phyloP scores from a whole-genome alignment of 2,888 invertebrate species.

The Clunio marinus region DNA sequence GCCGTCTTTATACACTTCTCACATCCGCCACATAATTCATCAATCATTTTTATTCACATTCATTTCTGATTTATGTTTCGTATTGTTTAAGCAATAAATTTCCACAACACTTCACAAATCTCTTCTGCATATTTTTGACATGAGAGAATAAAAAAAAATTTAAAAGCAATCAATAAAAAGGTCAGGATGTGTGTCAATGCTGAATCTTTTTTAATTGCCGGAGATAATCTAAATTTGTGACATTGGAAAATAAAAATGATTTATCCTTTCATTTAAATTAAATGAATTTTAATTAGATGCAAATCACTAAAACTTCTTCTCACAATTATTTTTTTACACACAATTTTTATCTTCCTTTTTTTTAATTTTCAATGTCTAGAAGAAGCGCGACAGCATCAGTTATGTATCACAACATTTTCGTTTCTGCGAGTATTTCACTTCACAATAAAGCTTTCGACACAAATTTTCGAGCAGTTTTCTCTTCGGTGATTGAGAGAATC shows the following conservation, averaged over 20 bases:
- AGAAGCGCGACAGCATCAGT: constrained; percentile 20
- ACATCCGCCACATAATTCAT: neutral
- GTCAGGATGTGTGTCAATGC: neutral
- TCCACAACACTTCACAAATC: no score
- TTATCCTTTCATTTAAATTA: neutral
- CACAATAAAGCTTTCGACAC: neutral
- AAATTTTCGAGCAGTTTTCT: constrained; percentile 15
- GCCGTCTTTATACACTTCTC: neutral
- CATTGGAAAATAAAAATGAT: neutral
- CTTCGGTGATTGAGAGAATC: neutral
- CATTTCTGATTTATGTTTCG: no score
- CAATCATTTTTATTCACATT: constrained; percentile 11
- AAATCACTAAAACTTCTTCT: neutral
- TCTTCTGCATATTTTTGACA: neutral
- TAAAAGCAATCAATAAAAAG: neutral
- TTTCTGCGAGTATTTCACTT: constrained; percentile 10
- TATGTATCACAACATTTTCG: constrained; percentile 36
- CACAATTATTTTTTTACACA: neutral
- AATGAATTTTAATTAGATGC: neutral
- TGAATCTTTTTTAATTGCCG: no score
- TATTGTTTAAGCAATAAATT: no score
- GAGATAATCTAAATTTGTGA: no score
- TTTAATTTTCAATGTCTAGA: neutral
- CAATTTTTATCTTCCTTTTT: neutral
- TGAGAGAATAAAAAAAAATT: neutral